Evolutionary conservation across 2,888 invertebrate genomes (phyloP), one percentile per base, ranked within the genome.

Genomic region (Coleophora deauratella): DNA sequence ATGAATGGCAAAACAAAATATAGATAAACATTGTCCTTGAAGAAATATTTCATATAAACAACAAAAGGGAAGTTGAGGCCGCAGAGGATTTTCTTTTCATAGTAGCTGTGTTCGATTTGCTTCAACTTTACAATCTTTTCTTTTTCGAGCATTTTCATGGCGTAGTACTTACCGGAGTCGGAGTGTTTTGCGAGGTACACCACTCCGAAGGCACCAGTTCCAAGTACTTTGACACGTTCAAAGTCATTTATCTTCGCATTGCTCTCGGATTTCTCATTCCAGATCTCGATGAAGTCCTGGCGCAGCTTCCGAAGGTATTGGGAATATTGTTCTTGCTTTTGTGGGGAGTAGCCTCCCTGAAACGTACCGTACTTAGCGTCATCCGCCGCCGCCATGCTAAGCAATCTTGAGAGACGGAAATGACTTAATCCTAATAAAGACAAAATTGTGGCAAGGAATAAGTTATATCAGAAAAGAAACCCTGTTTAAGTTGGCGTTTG

Each of bases 101-200:
- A 93, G 57, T 91, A 87, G 13, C 95, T 95, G 74, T 98, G 97
- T 42, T 91, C 90, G 14, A 97, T 89, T 81, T 97, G 96, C 69
- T 95, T 96, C 55, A 92, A 87, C 73, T 94, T 94, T 1, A 97
- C 89, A 28, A 98, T 88, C 77, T 93, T 93, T 43, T 90, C 90
- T 73, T 98, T 98, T 62, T 94, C 93, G 57, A 98, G 80, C 57
- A 95, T 89, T 84, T 98, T 98, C 88, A 97, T 93, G 8, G 98
- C 98, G 66, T 90, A 94, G 63, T 87, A 92, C 52, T 86, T 86
- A 7, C 87, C 87, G 0, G 78, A 78, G 0, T 65, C 55, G 54
- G 87, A 87, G 55, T 93, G 89, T 66, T 86, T 89, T 10, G 87
- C 87, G 2, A 93, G 73, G 64, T 92, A 91, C 1, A 98, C 98